These are phyloP conservation scores for Drosophila ustulata DNA, from an alignment of 2,888 invertebrate genomes.

Conservation along the genomic window DNA sequence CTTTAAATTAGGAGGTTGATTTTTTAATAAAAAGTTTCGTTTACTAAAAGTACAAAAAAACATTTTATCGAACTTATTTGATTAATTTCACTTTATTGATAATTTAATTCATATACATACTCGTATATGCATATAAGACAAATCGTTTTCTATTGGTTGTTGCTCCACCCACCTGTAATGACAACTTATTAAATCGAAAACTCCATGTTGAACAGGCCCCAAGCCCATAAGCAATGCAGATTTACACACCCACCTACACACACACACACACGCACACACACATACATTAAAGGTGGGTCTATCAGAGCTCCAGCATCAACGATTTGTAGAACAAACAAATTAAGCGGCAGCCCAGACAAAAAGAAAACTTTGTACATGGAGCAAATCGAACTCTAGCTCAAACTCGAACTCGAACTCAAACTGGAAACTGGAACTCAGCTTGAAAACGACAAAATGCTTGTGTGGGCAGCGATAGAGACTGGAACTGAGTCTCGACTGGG, in stretches of 20 bases:
- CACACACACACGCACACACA: slow-evolving; percentile 7
- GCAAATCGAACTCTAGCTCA: slow-evolving; percentile 34
- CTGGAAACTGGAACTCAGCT: slow-evolving; percentile 48
- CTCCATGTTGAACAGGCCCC: slow-evolving; percentile 43
- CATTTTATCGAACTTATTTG: background rate
- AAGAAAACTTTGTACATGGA: slow-evolving; percentile 1
- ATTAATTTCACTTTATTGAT: too few species aligned
- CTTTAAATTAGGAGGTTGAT: too few species aligned
- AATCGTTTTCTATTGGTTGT: slow-evolving; percentile 1
- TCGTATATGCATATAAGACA: background rate
- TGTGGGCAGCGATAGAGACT: slow-evolving; percentile 61
- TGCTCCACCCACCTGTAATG: slow-evolving; percentile 53
- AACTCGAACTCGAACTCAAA: slow-evolving; percentile 12
- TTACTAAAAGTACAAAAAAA: background rate
- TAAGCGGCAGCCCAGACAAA: slow-evolving; percentile 48
- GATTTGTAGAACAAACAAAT: slow-evolving; percentile 78
- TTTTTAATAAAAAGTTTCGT: too few species aligned
- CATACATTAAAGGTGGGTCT: slow-evolving; percentile 21
- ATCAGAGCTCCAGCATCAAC: slow-evolving; percentile 66
- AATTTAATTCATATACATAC: too few species aligned
- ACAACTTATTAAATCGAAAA: slow-evolving; percentile 27
- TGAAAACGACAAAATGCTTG: slow-evolving; percentile 60
- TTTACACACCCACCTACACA: slow-evolving; percentile 14
- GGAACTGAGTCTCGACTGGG: slow-evolving; percentile 2
- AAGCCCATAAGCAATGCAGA: slow-evolving; percentile 15